Conservation (phyloP, 2,113 vertebrate species). For the Hemichromis elongatus region DNA sequence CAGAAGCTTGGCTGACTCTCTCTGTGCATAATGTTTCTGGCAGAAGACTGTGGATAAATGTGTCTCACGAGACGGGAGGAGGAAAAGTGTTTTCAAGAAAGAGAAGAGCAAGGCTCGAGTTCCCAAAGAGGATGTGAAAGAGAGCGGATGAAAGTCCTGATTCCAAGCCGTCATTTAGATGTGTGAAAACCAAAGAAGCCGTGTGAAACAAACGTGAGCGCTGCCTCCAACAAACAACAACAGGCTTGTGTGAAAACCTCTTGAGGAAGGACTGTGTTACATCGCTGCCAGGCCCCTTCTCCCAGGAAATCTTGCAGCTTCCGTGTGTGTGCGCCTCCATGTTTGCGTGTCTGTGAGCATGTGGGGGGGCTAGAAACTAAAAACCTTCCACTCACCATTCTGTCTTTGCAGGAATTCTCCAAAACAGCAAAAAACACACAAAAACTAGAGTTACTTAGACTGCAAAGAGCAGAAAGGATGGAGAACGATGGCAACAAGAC, state of each 20-base stretch:
- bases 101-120: background rate
- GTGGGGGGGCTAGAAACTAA: background rate
- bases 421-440: constrained; percentile 1
- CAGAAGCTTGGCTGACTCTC: constrained; percentile 9
- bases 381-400: constrained; percentile 4
- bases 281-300: background rate
- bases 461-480: background rate
- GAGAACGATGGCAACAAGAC: background rate
- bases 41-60: constrained; percentile 40
- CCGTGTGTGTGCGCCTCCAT: background rate
- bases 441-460: background rate
- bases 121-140: background rate
- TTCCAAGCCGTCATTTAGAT: background rate
- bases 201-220: constrained; percentile 17
- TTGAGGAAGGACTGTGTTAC: background rate
- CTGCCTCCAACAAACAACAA: constrained; percentile 41
- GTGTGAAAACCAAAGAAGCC: constrained; percentile 50
- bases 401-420: background rate
- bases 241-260: constrained; percentile 41
- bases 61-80: constrained; percentile 18
- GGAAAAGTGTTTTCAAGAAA: constrained; percentile 23
- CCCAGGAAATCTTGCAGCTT: constrained; percentile 3
- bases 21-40: constrained; percentile 28
- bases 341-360: background rate
- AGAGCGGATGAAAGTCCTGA: background rate